Evolutionary conservation across 2,888 invertebrate species (phyloP).

Genomic region (Idaea straminata): DNA sequence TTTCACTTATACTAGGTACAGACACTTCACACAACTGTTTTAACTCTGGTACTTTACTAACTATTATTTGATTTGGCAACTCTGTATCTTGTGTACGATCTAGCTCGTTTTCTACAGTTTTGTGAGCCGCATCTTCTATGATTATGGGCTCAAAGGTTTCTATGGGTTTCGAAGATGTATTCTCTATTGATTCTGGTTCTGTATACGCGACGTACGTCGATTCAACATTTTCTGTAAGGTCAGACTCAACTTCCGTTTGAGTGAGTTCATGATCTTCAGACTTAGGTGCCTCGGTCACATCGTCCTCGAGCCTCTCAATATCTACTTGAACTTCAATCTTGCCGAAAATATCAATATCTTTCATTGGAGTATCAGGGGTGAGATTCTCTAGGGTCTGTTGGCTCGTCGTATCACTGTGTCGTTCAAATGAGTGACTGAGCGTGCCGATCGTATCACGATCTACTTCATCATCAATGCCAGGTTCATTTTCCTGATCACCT

Average conservation of each 20-base stretch:
- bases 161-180: neutral
- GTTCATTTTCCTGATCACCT: slow-evolving; percentile 40
- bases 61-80: slow-evolving; percentile 67
- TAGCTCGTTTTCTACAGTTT: slow-evolving; percentile 24
- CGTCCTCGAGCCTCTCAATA: neutral
- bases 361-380: slow-evolving; percentile 68
- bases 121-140: slow-evolving; percentile 13
- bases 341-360: slow-evolving; percentile 51
- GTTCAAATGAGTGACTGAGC: slow-evolving; percentile 70
- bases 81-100: slow-evolving; percentile 40
- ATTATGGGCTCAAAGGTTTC: neutral
- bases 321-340: slow-evolving; percentile 34
- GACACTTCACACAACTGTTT: slow-evolving; percentile 68
- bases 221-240: neutral
- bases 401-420: slow-evolving; percentile 66
- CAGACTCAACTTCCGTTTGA: slow-evolving; percentile 11
- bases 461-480: slow-evolving; percentile 56
- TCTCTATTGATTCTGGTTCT: neutral
- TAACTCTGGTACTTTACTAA: slow-evolving; percentile 64
- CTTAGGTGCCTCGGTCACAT: slow-evolving; percentile 19
- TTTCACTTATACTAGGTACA: slow-evolving; percentile 68
- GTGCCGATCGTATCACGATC: slow-evolving; percentile 70
- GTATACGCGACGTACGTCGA: slow-evolving; percentile 1
- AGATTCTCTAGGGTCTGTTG: slow-evolving; percentile 70
- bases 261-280: slow-evolving; percentile 23